Evolutionary conservation across 2,888 invertebrate genomes (phyloP).

Genomic region (Agriopis marginaria): DNA sequence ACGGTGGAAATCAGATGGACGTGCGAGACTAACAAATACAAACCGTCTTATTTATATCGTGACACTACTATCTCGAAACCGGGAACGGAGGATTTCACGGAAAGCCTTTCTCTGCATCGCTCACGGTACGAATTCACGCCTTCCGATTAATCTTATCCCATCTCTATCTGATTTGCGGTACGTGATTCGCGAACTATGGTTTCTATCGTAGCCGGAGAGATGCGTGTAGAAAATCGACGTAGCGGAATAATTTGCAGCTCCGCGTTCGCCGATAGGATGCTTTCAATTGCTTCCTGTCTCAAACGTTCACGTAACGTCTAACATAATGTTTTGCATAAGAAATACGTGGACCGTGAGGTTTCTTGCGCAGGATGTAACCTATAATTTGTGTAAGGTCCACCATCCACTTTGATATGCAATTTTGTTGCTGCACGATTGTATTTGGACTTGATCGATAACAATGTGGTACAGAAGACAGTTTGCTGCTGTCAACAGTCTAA

Average conservation of each 20-base stretch:
- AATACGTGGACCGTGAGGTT: conserved; percentile 47
- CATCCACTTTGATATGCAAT: conserved; percentile 42
- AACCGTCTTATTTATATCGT: conserved; percentile 54
- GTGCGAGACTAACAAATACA: conserved; percentile 58
- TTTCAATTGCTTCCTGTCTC: conserved; percentile 64
- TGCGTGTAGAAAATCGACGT: conserved; percentile 66
- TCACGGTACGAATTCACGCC: conserved; percentile 58
- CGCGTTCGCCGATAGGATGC: conserved; percentile 63
- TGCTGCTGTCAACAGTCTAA: conserved; percentile 61
- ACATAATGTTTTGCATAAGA: conserved; percentile 55
- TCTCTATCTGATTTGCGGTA: conserved; percentile 53
- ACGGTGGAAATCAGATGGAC: conserved; percentile 58
- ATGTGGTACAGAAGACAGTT: conserved; percentile 61
- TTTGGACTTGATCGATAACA: conserved; percentile 50
- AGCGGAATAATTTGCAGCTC: conserved; percentile 65
- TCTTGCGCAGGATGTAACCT: conserved; percentile 42
- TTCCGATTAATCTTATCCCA: conserved; percentile 64
- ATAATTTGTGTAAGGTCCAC: conserved; percentile 46
- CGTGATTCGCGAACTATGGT: conserved; percentile 51
- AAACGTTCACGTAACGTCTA: conserved; percentile 59
- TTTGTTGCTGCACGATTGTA: conserved; percentile 44
- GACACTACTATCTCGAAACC: conserved; percentile 63
- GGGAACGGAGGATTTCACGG: conserved; percentile 65
- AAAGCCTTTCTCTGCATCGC: conserved; percentile 59
- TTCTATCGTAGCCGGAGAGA: conserved; percentile 41